These are phyloP conservation scores for Lagorchestes hirsutus DNA, from an alignment of 2,797 vertebrate genomes.

Conservation along the genomic window DNA sequence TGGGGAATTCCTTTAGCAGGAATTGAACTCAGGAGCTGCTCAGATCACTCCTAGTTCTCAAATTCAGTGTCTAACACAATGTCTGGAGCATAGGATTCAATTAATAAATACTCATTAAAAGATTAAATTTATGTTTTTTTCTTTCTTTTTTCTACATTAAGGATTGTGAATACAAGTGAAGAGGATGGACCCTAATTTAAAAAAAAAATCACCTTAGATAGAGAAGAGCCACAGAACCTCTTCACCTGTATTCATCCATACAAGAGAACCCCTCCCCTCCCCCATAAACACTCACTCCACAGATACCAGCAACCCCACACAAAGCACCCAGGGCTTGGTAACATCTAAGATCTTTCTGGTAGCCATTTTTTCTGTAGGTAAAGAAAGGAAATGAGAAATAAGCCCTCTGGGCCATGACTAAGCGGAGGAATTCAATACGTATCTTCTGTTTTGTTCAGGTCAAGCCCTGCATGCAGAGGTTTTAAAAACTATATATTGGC, in stretches of 20 bases:
- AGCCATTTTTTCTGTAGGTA: not conserved
- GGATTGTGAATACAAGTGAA: not conserved
- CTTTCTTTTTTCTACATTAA: not conserved
- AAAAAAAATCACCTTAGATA: not conserved
- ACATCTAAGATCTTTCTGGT: not conserved
- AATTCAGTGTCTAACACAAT: not conserved
- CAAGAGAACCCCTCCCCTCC: not conserved
- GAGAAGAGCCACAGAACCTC: not conserved
- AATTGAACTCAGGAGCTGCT: not conserved
- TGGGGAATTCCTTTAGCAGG: not conserved
- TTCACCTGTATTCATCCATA: not conserved
- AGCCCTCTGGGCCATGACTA: not conserved
- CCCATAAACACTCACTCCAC: not conserved
- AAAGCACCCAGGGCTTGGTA: not conserved
- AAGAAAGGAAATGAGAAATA: conserved; percentile 5
- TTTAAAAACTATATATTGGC: not conserved
- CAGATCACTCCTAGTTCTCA: not conserved
- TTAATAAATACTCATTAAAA: not conserved
- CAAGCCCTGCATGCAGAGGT: not conserved
- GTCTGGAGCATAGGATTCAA: not conserved
- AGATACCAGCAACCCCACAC: not conserved
- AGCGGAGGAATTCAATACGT: not conserved
- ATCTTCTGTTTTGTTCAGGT: not conserved
- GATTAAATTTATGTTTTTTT: not conserved
- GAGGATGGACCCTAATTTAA: not conserved